phyloP scores from a whole-genome alignment of 2,797 vertebrate genomes.

The Coregonus suidteri region DNA sequence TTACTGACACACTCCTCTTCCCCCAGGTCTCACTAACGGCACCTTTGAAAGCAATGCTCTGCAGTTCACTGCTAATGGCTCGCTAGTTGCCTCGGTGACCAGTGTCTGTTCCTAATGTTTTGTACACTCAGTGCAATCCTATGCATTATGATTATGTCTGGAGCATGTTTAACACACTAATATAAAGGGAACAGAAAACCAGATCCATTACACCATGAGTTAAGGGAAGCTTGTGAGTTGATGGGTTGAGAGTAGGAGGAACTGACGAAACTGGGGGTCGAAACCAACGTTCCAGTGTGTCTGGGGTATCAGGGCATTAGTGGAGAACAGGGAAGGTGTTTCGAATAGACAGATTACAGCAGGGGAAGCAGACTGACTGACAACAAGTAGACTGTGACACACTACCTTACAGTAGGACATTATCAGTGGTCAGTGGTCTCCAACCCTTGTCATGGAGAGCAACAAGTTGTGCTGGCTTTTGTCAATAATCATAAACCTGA shows the following conservation, averaged over 20 bases:
- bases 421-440: neutral
- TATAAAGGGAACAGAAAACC: neutral
- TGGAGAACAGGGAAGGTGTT: neutral
- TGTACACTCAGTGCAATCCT: no score
- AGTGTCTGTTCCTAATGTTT: slow-evolving; percentile 58
- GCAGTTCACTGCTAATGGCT: slow-evolving; percentile 25
- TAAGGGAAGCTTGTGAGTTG: neutral
- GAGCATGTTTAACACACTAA: neutral
- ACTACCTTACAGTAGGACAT: neutral
- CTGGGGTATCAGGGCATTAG: neutral
- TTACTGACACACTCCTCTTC: neutral
- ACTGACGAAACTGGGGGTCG: neutral
- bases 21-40: slow-evolving; percentile 84
- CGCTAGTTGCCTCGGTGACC: slow-evolving; percentile 69
- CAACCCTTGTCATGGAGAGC: neutral
- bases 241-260: neutral
- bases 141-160: neutral
- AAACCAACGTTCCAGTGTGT: neutral
- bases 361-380: neutral
- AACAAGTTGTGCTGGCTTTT: neutral
- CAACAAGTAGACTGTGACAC: neutral
- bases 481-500: neutral
- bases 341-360: neutral
- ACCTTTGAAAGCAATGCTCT: slow-evolving; percentile 38
- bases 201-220: neutral